Base-by-base conservation (phyloP, 2,797 vertebrate genomes). In the Sebastes variabilis region DNA sequence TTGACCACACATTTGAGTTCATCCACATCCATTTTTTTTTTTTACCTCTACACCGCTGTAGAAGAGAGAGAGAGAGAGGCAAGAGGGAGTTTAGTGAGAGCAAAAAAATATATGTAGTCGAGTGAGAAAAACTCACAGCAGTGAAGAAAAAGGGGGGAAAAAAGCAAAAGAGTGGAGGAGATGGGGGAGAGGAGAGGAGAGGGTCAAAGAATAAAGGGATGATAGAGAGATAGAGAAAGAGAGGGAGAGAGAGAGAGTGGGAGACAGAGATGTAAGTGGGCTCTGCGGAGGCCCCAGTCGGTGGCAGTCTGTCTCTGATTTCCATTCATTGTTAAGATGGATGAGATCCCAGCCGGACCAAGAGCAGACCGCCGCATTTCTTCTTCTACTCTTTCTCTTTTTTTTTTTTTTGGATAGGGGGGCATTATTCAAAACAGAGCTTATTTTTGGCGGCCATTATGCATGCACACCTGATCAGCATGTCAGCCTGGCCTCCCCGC, bases 391-490 rank as follows among this genome's bases (percentile, higher is more conserved):
- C 73, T 60, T 73, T 78, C 71, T 32, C 10, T 55, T 42, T 74
- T 72, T 89, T 76, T 38, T 38, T 42, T 42, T 42, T 42, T 42
- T 16, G 86, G 74, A 88, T 75, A 95, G 85, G 95, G 95, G 94
- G 93, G 95, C 96, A 98, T 98, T 98, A 98, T 98, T 98, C 97
- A 98, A 97, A 98, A 96, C 94, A 95, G 96, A 92, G 96, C 97
- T 97, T 97, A 98, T 98, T 98, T 98, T 97, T 96, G 97, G 97
- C 95, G 96, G 95, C 94, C 96, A 98, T 98, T 98, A 98, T 97
- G 96, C 96, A 98, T 95, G 96, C 96, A 97, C 97, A 98, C 97
- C 97, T 98, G 98, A 99, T 98, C 97, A 96, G 95, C 77, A 95
- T 97, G 96, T 98, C 97, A 97, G 96, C 95, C 95, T 94, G 95